phyloP scores from a whole-genome alignment of 2,113 vertebrate genomes.

The Xenopus laevis region DNA sequence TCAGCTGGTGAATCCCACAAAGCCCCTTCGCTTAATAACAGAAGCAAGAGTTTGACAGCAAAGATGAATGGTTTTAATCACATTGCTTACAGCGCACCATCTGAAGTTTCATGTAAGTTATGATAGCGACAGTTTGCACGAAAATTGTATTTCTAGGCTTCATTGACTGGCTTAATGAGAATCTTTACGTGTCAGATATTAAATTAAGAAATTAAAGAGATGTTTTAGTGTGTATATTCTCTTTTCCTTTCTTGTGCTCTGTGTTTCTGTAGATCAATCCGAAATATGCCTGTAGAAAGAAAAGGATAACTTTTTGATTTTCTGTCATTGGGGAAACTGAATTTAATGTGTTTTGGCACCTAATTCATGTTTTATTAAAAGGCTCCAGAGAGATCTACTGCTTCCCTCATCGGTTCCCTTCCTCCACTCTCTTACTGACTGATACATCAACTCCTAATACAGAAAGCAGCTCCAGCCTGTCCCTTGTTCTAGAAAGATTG shows the following conservation, averaged over 20 bases:
- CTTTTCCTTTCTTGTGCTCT: constrained; percentile 49
- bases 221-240: constrained; percentile 62
- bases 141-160: constrained; percentile 77
- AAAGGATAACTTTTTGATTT: constrained; percentile 66
- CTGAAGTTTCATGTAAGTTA: constrained; percentile 71
- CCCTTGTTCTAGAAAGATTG: constrained; percentile 11
- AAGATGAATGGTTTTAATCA: constrained; percentile 82
- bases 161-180: constrained; percentile 80
- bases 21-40: constrained; percentile 27
- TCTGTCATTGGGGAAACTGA: constrained; percentile 57
- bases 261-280: constrained; percentile 62
- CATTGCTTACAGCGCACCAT: constrained; percentile 61
- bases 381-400: constrained; percentile 51
- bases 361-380: constrained; percentile 68
- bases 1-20: constrained; percentile 25
- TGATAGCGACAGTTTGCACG: constrained; percentile 74
- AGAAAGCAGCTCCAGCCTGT: constrained; percentile 11
- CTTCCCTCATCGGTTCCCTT: accelerated
- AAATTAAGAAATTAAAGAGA: constrained; percentile 75
- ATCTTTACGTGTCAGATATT: constrained; percentile 75
- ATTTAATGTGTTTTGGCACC: constrained; percentile 59
- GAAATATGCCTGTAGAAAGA: constrained; percentile 58
- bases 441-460: constrained; percentile 21
- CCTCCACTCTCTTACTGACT: not conserved
- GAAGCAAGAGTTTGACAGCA: constrained; percentile 52